These are phyloP conservation scores for Ceratotherium simum DNA, from an alignment of 2,113 vertebrate genomes.

Conservation along the genomic window DNA sequence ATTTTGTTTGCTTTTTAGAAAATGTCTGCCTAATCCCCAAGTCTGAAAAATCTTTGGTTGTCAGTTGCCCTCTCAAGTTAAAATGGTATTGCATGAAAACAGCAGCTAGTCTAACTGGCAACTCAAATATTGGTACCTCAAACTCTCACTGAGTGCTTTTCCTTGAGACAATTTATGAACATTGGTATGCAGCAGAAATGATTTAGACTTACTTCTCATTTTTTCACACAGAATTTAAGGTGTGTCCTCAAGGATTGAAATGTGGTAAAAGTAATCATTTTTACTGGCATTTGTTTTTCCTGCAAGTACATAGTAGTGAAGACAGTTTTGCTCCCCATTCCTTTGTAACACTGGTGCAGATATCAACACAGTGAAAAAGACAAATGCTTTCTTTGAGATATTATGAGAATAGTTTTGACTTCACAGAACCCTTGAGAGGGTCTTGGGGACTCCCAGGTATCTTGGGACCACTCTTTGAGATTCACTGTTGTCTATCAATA, in stretches of 20 bases:
- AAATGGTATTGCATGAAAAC: background rate
- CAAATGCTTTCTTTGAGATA: background rate
- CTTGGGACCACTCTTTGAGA: background rate
- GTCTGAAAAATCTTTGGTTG: background rate
- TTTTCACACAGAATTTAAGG: background rate
- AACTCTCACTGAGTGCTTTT: background rate
- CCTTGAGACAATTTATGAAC: background rate
- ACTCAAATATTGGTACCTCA: background rate
- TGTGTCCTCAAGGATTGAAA: background rate
- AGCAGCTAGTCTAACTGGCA: background rate
- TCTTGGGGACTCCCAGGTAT: background rate
- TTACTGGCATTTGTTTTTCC: background rate
- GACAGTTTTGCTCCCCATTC: background rate
- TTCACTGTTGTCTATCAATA: background rate
- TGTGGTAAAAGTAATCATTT: background rate
- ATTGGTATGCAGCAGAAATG: background rate
- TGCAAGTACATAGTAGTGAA: background rate
- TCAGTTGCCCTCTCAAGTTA: background rate
- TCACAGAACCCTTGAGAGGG: background rate
- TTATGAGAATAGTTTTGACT: background rate
- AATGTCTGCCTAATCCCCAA: background rate
- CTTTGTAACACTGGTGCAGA: background rate
- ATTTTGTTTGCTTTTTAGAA: conserved; percentile 45
- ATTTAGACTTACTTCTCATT: background rate
- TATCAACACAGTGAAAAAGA: background rate